Evolutionary conservation across 2,113 vertebrate genomes (phyloP).

Genomic region (Campylorhamphus procurvoides): DNA sequence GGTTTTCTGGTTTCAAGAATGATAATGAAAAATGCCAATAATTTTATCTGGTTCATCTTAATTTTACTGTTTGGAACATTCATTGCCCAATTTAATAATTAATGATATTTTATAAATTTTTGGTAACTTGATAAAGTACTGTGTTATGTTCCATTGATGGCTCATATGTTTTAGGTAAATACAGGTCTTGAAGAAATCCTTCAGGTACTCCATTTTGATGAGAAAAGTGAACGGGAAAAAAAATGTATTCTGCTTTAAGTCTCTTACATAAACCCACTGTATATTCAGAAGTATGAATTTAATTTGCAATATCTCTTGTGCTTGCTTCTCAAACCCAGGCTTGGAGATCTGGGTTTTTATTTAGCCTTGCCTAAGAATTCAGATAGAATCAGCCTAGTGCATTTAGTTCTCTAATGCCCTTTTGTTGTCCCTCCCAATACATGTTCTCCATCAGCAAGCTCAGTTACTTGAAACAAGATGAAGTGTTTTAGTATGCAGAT

Average conservation of each 20-base stretch:
- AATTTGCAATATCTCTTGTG: neutral
- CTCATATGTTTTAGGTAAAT: neutral
- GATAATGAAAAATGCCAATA: slow-evolving; percentile 37
- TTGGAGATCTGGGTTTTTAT: neutral
- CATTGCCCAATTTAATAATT: neutral
- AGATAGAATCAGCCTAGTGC: neutral
- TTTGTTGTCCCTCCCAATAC: neutral
- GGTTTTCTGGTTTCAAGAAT: slow-evolving; percentile 54
- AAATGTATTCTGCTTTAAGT: neutral
- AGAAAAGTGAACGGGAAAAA: neutral
- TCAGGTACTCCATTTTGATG: neutral
- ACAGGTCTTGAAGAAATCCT: neutral
- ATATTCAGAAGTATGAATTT: neutral
- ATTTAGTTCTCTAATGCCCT: neutral
- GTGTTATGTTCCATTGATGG: neutral
- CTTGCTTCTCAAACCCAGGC: neutral
- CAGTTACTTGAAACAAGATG: neutral
- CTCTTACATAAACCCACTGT: neutral
- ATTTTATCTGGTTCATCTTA: slow-evolving; percentile 24
- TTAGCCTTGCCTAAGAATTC: neutral
- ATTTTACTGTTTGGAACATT: neutral
- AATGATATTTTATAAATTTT: neutral
- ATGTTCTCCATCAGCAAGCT: neutral
- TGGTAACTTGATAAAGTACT: neutral
- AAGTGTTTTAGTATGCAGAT: neutral